Evolutionary conservation across 2,113 vertebrate species (phyloP).

Genomic region (Oryzias curvinotus): DNA sequence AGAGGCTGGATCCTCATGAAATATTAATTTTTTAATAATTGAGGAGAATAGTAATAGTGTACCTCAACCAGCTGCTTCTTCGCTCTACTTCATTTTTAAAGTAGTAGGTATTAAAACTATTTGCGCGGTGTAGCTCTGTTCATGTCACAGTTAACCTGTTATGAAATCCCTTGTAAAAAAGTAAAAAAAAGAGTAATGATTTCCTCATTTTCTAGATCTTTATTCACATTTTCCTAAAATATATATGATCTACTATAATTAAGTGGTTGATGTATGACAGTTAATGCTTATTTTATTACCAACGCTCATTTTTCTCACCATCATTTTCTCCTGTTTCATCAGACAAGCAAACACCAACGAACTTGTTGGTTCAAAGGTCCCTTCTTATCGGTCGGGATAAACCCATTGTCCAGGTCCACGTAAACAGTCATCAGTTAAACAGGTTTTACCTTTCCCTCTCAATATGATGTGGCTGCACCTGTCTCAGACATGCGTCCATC

Average conservation of each 20-base stretch:
- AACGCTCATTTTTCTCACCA: background rate
- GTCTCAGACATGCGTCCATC: slow-evolving; percentile 72
- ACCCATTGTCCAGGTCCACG: slow-evolving; percentile 69
- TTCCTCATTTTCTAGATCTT: too few species aligned
- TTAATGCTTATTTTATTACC: too few species aligned
- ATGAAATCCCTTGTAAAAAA: too few species aligned
- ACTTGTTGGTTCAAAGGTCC: background rate
- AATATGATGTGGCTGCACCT: slow-evolving; percentile 70
- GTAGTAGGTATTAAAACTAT: background rate
- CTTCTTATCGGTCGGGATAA: slow-evolving; percentile 66
- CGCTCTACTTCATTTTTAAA: slow-evolving; percentile 3
- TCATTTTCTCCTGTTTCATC: slow-evolving; percentile 48
- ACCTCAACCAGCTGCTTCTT: slow-evolving; percentile 10
- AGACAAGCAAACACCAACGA: background rate
- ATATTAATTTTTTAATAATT: slow-evolving; percentile 36
- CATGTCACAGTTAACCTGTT: too few species aligned
- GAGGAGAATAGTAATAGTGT: slow-evolving; percentile 25
- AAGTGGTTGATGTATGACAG: too few species aligned
- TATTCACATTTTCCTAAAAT: too few species aligned
- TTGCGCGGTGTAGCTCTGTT: background rate
- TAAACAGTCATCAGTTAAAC: slow-evolving; percentile 73
- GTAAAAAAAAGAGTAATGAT: too few species aligned
- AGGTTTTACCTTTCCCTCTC: slow-evolving; percentile 56
- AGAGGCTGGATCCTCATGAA: slow-evolving; percentile 14
- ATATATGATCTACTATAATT: too few species aligned